Base-by-base conservation (phyloP, 2,888 invertebrate genomes). In the Anarsia innoxiella region DNA sequence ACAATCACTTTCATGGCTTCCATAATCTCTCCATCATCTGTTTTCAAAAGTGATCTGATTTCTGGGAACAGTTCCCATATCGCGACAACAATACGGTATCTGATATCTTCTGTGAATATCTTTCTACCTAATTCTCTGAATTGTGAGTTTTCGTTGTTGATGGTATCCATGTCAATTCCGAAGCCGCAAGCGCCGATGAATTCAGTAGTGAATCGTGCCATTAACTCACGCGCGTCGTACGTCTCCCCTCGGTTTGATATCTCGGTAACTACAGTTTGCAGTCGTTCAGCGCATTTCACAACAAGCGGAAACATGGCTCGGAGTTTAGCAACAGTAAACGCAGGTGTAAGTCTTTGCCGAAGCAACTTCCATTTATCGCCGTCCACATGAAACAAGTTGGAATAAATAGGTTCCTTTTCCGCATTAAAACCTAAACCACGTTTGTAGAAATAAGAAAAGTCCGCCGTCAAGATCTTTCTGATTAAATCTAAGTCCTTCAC, bases 151-250 rank as follows among this genome's bases (percentile, higher is more conserved):
- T 62, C 56, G 4, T 63, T 53, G 5, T 54, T 55, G 12, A 69
- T 43, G 3, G 60, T 46, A 30, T 59, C 52, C 10, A 53, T 48
- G 3, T 69, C 54, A 2, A 69, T 48, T 1, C 67, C 68, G 19
- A 66, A 67, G 2, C 62, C 67, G 34, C 59, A 60, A 0, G 62
- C 56, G 2, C 61, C 62, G 2, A 67, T 65, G n/a, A 61, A 58
- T 31, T 69, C 68, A 0, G 58, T 66, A 0, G 66, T 63, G 31
- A 59, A 69, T 10, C 64, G 41, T 0, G 64, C 60, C 55, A 65
- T 60, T 1, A 67, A 38, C 10, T 66, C 63, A 2, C 59, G 42
- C 0, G 59, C 51, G 27, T 66, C 60, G 1, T 54, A 1, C 43
- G 39, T 1, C 23, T 13, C 25, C 6, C 19, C 34, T 1, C 26